phyloP scores from a whole-genome alignment of 1,140 invertebrate species.

The Drosophila persimilis region DNA sequence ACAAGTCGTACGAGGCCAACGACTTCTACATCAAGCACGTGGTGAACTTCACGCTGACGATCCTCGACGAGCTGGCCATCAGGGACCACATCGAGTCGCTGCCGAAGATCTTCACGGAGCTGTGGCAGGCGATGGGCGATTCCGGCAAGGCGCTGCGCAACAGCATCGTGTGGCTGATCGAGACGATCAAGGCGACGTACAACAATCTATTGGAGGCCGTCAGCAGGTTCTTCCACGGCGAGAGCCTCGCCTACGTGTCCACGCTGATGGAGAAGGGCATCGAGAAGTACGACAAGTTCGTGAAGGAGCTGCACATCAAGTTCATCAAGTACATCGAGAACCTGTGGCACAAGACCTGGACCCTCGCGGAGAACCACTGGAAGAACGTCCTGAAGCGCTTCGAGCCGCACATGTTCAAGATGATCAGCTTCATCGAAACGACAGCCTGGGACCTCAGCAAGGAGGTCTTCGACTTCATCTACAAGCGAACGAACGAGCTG shows the following conservation, averaged over 20 bases:
- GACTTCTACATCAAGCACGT: constrained; percentile 93
- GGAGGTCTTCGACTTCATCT: constrained; percentile 90
- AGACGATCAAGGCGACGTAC: constrained; percentile 89
- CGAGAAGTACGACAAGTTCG: constrained; percentile 90
- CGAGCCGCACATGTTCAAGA: constrained; percentile 90
- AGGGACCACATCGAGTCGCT: constrained; percentile 89
- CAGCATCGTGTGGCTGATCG: constrained; percentile 89
- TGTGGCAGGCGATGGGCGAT: constrained; percentile 92
- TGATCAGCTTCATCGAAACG: constrained; percentile 89
- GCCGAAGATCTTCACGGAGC: constrained; percentile 90
- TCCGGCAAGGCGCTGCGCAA: constrained; percentile 90
- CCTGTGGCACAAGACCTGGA: constrained; percentile 87
- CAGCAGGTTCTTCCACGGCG: constrained; percentile 88
- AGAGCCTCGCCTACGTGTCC: constrained; percentile 88
- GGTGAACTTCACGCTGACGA: constrained; percentile 86
- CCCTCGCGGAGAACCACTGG: constrained; percentile 87
- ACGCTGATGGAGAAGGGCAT: constrained; percentile 87
- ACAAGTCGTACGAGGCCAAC: constrained; percentile 90
- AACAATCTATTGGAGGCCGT: constrained; percentile 87
- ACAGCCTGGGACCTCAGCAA: constrained; percentile 89
- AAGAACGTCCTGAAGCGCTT: constrained; percentile 87
- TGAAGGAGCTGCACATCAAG: constrained; percentile 90
- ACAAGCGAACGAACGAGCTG: constrained; percentile 89
- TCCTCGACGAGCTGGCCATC: constrained; percentile 91
- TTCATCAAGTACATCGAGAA: constrained; percentile 90